phyloP scores from a whole-genome alignment of 2,888 invertebrate genomes.

The Thyatira batis region DNA sequence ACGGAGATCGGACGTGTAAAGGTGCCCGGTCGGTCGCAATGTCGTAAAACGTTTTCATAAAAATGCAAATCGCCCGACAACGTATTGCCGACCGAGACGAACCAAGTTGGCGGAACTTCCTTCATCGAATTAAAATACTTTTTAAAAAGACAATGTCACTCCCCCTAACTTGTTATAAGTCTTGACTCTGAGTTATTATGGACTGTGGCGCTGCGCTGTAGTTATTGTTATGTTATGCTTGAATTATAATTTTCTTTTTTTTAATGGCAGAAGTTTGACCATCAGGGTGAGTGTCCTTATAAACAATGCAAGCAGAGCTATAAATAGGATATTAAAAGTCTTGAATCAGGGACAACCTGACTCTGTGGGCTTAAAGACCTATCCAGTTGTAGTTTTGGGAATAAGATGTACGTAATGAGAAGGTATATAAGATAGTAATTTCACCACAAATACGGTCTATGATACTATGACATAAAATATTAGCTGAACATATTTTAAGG shows the following conservation, averaged over 20 bases:
- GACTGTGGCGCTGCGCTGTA: neutral
- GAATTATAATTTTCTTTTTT: neutral
- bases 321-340: too few relatives aligned
- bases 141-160: slow-evolving; percentile 61
- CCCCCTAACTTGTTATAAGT: slow-evolving; percentile 49
- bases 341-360: too few relatives aligned
- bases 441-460: too few relatives aligned
- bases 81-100: slow-evolving; percentile 62
- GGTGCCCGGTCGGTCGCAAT: slow-evolving; percentile 30
- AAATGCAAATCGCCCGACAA: slow-evolving; percentile 74
- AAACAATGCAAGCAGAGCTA: too few relatives aligned
- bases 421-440: too few relatives aligned
- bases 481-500: too few relatives aligned
- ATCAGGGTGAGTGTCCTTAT: too few relatives aligned
- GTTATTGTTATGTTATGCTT: neutral
- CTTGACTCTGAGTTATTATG: slow-evolving; percentile 14
- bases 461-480: too few relatives aligned
- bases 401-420: too few relatives aligned
- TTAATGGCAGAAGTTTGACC: too few relatives aligned
- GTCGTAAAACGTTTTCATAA: slow-evolving; percentile 75
- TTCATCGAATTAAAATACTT: slow-evolving; percentile 74
- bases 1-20: slow-evolving; percentile 26
- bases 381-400: too few relatives aligned
- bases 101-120: slow-evolving; percentile 53
- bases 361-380: too few relatives aligned